Base-by-base conservation (phyloP, 2,113 vertebrate species). In the Hippocampus abdominalis region DNA sequence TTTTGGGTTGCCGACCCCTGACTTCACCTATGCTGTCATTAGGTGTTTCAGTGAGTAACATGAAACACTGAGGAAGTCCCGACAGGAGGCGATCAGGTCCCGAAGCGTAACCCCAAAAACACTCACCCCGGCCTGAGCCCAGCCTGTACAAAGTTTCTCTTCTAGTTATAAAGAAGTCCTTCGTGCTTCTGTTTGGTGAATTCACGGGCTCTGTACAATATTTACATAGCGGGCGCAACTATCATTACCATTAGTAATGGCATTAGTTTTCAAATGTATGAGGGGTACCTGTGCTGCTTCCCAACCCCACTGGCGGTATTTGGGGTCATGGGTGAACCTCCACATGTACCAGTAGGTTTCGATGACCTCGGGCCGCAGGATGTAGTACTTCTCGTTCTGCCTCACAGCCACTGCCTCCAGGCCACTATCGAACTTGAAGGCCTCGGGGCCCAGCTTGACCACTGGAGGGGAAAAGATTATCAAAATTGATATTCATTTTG, bases 331-430 rank as follows among this genome's bases (percentile, higher is more conserved):
- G 57, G 96, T 98, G 91, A 98, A 98, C 78, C 97, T 93, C 97
- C 97, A 99, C 90, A 99, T 96, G 75, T 99, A 99, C 97, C 97
- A 98, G 80, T 98, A 99, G 11, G 97, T 99, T 91, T 99, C 97
- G 56, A 99, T 98, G 69, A 99, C 97, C 89, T 99, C 97, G 11
- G 96, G 97, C 64, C 96, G 90, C 49, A 99, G 93, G 86, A 99
- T 99, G 89, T 98, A 99, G 84, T 98, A 98, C 81, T 98, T 98
- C 85, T 99, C 97, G 32, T 98, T 98, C 88, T 99, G 97, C 46
- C 97, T 92, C 23, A 99, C 94, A 2, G 96, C 97, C 77, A 98
- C 95, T 0, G 96, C 97, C 87, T 98, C 96, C 68, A 95, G 88
- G 0, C 96, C 96, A 20, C 96, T 96, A 77, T 99, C 97, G 70